Evolutionary conservation across 2,113 vertebrate species (phyloP).

Genomic region (Entomyzon cyanotis): DNA sequence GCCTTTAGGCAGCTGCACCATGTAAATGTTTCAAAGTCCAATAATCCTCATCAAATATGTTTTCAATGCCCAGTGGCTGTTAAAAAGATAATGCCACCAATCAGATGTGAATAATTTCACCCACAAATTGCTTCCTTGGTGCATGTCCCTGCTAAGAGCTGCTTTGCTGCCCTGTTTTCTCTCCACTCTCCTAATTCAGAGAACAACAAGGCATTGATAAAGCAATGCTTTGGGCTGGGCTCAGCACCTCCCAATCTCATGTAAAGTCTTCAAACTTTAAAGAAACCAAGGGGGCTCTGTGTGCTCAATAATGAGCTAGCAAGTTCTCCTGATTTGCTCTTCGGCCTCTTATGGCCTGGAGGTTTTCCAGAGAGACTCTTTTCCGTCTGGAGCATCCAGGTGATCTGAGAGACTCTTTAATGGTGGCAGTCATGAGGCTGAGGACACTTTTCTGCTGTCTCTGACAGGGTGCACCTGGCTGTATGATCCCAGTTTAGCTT

Average conservation of each 20-base stretch:
- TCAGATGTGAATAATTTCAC: neutral
- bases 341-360: neutral
- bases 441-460: neutral
- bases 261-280: neutral
- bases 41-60: neutral
- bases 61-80: constrained; percentile 7
- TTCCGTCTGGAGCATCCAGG: neutral
- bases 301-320: neutral
- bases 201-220: neutral
- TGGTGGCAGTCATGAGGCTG: neutral
- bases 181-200: neutral
- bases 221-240: neutral
- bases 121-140: neutral
- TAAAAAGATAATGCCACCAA: neutral
- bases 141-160: neutral
- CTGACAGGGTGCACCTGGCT: neutral
- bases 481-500: constrained; percentile 20
- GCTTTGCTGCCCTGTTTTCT: constrained; percentile 13
- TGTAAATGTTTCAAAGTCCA: constrained; percentile 25
- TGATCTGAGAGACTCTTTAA: neutral
- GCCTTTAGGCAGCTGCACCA: neutral
- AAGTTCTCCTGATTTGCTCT: neutral
- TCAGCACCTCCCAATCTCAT: neutral
- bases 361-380: neutral
- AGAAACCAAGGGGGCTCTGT: neutral